Evolutionary conservation across 1,140 invertebrate genomes (phyloP), one percentile per base, ranked within the genome.

Genomic region (Papilio machaon): DNA sequence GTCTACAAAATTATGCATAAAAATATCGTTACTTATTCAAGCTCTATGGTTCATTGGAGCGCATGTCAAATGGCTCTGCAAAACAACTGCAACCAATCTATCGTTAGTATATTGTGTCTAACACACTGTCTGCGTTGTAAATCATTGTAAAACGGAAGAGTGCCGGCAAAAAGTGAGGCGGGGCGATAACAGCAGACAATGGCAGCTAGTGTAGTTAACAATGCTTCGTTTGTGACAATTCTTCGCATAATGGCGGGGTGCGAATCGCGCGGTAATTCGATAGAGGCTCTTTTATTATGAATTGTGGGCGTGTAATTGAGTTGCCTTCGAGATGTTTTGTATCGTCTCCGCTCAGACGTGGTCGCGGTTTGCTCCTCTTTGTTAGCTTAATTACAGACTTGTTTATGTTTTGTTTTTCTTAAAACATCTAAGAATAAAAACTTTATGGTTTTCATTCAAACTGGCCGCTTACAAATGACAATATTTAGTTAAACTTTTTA

Each of bases 161-260:
- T 90, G 86, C 86, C 89, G 85, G 90, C 91, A 92, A 93, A 94
- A 93, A 93, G 88, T 91, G 88, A 91, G 88, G 90, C 84, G 80
- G 85, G 83, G 88, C 91, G 92, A 94, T 93, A 93, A 91, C 89
- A 90, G 82, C 91, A 92, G 89, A 94, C 92, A 94, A 94, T 92
- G 88, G 87, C 79, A 89, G 83, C 91, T 92, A 93, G 92, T 94
- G 92, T 93, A 87, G 87, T 85, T 87, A 86, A 94, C 92, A 94
- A 94, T 93, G 90, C 84, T 94, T 94, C 92, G 92, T 94, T 94
- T 94, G 92, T 93, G 91, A 91, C 92, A 87, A 92, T 93, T 93
- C 92, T 93, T 94, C 91, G 89, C 91, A 93, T 92, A 93, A 93
- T 92, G 82, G 89, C 90, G 88, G 91, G 89, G 91, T 87, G 92